Evolutionary conservation across 1,140 invertebrate genomes (phyloP).

Genomic region (Anoplophora glabripennis): DNA sequence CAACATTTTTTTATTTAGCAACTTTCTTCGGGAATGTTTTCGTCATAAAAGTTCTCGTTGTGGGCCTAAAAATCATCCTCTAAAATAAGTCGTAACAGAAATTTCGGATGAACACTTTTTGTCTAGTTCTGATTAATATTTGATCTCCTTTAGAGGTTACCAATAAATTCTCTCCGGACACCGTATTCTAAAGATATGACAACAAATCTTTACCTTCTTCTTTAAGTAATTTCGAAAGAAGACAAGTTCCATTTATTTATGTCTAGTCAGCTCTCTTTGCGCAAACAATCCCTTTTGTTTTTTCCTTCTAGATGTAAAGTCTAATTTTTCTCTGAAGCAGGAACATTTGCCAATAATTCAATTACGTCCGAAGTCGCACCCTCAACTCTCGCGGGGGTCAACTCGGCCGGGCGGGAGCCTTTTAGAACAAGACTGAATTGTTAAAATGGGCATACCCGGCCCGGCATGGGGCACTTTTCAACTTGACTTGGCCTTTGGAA

Average conservation of each 20-base stretch:
- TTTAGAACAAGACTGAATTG: constrained; percentile 20
- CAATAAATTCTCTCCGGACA: too few species aligned
- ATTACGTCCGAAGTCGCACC: constrained; percentile 4
- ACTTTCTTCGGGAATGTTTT: too few species aligned
- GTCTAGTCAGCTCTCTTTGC: background rate
- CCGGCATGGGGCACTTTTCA: constrained; percentile 18
- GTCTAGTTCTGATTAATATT: too few species aligned
- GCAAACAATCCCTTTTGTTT: background rate
- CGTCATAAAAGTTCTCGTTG: too few species aligned
- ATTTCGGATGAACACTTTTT: too few species aligned
- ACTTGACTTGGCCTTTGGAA: constrained; percentile 16
- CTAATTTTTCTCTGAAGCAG: background rate
- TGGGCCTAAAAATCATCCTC: too few species aligned
- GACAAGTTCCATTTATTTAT: background rate
- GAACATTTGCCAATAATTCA: constrained; percentile 12
- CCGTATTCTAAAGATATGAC: too few species aligned
- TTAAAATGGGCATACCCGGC: constrained; percentile 1
- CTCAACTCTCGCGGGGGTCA: constrained; percentile 8
- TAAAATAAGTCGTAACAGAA: too few species aligned
- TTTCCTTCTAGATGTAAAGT: background rate
- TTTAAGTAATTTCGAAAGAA: background rate
- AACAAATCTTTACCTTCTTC: too few species aligned
- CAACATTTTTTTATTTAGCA: too few species aligned
- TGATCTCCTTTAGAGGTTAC: too few species aligned
- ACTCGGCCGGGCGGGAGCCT: background rate